phyloP scores from a whole-genome alignment of 1,140 invertebrate species.

The Cheumatopsyche charites region DNA sequence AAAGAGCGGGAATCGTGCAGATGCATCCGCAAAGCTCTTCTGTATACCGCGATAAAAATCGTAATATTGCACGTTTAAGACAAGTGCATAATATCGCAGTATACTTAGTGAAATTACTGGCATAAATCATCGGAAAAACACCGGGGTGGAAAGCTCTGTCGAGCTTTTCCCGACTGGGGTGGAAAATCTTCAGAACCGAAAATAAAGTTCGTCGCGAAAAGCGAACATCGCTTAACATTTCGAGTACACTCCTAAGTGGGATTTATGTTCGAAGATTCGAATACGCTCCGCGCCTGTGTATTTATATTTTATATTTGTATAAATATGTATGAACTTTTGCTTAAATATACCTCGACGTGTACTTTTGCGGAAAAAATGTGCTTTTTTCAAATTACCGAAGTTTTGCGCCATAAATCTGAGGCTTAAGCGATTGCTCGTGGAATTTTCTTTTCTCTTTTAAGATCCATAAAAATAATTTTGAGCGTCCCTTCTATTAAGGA shows the following conservation, averaged over 20 bases:
- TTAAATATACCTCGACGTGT: too few species aligned
- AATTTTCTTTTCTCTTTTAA: too few species aligned
- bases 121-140: constrained; percentile 44
- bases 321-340: too few species aligned
- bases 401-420: too few species aligned
- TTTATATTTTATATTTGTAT: not conserved
- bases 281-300: not conserved
- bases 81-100: constrained; percentile 44
- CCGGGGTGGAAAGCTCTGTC: constrained; percentile 13
- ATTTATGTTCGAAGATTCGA: constrained; percentile 36
- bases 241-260: constrained; percentile 35
- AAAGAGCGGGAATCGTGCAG: not conserved
- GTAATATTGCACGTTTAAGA: constrained; percentile 42
- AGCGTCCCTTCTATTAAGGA: too few species aligned
- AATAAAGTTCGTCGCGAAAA: constrained; percentile 37
- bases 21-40: constrained; percentile 1
- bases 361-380: too few species aligned
- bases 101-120: constrained; percentile 46
- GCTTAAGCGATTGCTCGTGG: too few species aligned
- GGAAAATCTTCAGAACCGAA: not conserved
- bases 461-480: too few species aligned
- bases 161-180: not conserved
- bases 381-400: too few species aligned
- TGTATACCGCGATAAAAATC: constrained; percentile 41
- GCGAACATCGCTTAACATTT: constrained; percentile 43